These are phyloP conservation scores for Calidris pugnax DNA, from an alignment of 2,113 vertebrate genomes.

Conservation along the genomic window DNA sequence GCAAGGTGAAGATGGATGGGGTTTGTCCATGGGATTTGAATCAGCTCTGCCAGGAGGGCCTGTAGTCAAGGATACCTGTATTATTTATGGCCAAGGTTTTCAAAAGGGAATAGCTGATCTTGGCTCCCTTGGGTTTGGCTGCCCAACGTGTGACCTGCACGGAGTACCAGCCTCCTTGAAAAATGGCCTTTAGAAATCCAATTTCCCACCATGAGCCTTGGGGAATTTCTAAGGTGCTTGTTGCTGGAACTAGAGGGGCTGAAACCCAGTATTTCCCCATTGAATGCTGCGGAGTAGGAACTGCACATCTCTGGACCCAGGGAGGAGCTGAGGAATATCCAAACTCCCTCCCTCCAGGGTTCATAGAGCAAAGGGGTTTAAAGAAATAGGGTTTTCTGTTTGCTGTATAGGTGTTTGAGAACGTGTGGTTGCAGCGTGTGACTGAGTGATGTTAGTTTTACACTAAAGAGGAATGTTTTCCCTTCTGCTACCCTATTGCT, in stretches of 20 bases:
- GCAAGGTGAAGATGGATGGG: slow-evolving; percentile 31
- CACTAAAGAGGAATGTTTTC: background rate
- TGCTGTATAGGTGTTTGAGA: background rate
- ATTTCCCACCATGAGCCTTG: background rate
- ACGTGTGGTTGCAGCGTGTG: background rate
- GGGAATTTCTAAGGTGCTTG: background rate
- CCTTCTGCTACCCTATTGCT: background rate
- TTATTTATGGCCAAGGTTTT: slow-evolving; percentile 39
- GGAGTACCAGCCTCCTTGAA: background rate
- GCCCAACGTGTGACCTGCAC: background rate
- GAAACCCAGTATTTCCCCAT: background rate
- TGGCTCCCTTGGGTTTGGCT: background rate
- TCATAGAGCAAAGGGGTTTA: background rate
- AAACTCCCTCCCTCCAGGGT: background rate
- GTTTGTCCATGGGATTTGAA: slow-evolving; percentile 35
- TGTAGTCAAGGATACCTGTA: slow-evolving; percentile 45
- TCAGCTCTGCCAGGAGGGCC: background rate
- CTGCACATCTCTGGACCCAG: too few species aligned
- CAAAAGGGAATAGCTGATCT: slow-evolving; percentile 3
- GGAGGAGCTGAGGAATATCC: rapidly evolving
- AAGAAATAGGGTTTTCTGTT: background rate
- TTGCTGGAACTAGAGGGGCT: background rate
- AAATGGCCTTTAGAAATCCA: background rate
- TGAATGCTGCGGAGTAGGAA: background rate
- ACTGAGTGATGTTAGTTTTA: background rate